Conservation (phyloP, 2,888 invertebrate species). For the Hartigia nigra region DNA sequence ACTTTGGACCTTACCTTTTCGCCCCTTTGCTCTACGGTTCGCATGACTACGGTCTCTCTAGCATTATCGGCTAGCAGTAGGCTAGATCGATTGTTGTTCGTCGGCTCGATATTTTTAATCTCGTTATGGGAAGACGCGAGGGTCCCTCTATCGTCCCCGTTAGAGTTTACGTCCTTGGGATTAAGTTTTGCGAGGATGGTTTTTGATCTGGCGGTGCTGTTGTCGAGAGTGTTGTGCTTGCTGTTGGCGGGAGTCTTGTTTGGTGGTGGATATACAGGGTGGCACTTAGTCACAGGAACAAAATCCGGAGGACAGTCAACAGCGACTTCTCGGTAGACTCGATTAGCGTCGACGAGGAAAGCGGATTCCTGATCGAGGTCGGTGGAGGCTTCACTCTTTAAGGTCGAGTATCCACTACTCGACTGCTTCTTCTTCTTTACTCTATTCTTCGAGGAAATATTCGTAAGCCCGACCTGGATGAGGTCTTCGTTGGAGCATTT, state of each 20-base stretch:
- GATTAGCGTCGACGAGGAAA: constrained; percentile 45
- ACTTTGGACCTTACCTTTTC: constrained; percentile 63
- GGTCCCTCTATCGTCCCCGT: constrained; percentile 8
- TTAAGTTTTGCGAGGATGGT: neutral
- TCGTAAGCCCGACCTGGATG: constrained; percentile 32
- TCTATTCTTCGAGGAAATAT: constrained; percentile 23
- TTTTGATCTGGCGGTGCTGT: constrained; percentile 15
- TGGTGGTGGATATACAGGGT: constrained; percentile 63
- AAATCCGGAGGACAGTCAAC: constrained; percentile 63
- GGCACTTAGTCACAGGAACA: constrained; percentile 59
- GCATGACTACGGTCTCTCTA: constrained; percentile 25
- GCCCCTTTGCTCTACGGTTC: constrained; percentile 29
- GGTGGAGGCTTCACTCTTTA: constrained; percentile 56
- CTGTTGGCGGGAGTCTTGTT: constrained; percentile 43
- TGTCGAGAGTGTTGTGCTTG: constrained; percentile 43
- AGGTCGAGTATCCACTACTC: constrained; percentile 61
- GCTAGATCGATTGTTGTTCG: constrained; percentile 25
- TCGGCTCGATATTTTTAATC: constrained; percentile 15
- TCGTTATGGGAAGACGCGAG: constrained; percentile 5
- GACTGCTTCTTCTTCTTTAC: constrained; percentile 52
- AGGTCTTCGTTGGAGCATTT: constrained; percentile 57
- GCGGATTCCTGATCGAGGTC: constrained; percentile 44
- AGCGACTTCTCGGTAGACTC: constrained; percentile 58
- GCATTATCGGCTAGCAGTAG: constrained; percentile 26
- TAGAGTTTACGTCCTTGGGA: constrained; percentile 1